phyloP scores from a whole-genome alignment of 2,113 vertebrate genomes.

The Theristicus caerulescens region DNA sequence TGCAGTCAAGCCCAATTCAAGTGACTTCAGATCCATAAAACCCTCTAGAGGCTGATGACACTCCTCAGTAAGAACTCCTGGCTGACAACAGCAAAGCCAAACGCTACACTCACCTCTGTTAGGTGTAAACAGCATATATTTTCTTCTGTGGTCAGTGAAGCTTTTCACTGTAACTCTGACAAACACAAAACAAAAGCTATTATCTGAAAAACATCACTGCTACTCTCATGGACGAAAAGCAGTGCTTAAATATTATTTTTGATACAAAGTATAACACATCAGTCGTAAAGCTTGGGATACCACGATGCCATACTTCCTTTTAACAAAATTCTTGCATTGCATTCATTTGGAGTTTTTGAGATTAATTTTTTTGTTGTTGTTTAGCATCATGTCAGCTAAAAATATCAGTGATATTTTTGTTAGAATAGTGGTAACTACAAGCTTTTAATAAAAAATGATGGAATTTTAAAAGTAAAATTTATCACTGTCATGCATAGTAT shows the following conservation, averaged over 20 bases:
- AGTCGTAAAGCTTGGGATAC: background rate
- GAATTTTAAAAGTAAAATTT: background rate
- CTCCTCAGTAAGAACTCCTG: conserved; percentile 62
- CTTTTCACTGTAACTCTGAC: background rate
- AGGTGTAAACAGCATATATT: background rate
- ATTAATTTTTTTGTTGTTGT: background rate
- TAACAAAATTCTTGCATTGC: background rate
- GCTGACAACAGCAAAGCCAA: conserved; percentile 51
- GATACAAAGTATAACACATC: background rate
- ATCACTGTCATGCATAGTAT: background rate
- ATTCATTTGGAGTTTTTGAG: background rate
- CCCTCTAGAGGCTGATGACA: conserved; percentile 78
- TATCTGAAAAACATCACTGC: background rate
- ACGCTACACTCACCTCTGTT: background rate
- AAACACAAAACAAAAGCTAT: background rate
- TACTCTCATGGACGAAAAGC: background rate
- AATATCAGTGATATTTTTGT: background rate
- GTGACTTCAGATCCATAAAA: conserved; percentile 75
- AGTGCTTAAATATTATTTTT: background rate
- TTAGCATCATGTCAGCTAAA: background rate
- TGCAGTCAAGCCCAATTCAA: conserved; percentile 74
- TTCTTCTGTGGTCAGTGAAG: background rate
- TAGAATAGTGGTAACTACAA: background rate
- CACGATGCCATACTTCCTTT: background rate
- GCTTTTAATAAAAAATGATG: background rate